A percentile compares a stretch with the other conserved stretches of the same genome.
phyloP scores from a whole-genome alignment of 1,140 invertebrate species.

The Acyrthosiphon pisum region DNA sequence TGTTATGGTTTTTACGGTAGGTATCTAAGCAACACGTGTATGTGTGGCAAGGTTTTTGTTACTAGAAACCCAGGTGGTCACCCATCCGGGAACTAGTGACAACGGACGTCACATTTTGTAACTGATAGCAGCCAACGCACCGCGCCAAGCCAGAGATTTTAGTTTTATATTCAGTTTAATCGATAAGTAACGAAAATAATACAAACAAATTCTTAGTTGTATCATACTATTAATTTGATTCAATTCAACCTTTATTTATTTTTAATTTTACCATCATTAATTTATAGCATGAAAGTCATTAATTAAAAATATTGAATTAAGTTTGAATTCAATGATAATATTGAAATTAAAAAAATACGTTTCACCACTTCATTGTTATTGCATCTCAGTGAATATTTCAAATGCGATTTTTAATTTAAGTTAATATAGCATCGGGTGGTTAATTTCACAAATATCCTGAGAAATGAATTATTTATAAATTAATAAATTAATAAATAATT shows the following conservation, averaged over 20 bases:
- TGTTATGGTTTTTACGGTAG: too few species aligned
- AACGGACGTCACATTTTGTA: too few species aligned
- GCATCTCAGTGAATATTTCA: background rate
- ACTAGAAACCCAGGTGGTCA: too few species aligned
- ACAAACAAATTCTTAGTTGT: background rate
- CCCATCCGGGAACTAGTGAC: too few species aligned
- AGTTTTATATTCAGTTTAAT: background rate
- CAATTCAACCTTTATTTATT: background rate
- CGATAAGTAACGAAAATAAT: background rate
- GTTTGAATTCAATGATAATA: background rate
- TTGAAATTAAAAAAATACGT: background rate
- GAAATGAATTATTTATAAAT: background rate
- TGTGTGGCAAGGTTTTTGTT: too few species aligned
- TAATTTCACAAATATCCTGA: background rate
- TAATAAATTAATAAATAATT: too few species aligned
- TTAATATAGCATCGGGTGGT: background rate
- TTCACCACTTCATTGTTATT: background rate
- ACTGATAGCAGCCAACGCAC: too few species aligned
- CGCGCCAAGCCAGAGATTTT: background rate
- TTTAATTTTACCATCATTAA: background rate
- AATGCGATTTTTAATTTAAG: background rate
- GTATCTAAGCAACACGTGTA: too few species aligned
- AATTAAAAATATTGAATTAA: background rate
- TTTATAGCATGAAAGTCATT: background rate
- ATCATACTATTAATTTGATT: background rate